A percentile compares a stretch with the other conserved stretches of the same genome.
These are phyloP conservation scores for Triplophysa siluroides DNA, from an alignment of 2,113 vertebrate genomes.

Conservation along the genomic window DNA sequence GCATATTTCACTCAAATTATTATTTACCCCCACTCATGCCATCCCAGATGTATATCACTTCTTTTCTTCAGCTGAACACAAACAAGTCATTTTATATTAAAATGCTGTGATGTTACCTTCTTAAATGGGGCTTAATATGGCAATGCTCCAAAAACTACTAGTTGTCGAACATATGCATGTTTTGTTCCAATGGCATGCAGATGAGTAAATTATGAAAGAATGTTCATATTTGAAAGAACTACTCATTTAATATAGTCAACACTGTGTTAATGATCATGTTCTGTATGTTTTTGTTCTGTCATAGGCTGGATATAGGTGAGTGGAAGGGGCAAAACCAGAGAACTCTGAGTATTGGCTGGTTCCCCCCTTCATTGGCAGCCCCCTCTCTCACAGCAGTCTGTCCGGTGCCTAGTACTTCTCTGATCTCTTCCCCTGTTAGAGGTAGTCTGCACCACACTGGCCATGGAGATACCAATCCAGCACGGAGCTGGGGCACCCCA, in stretches of 20 bases:
- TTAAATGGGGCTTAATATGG: too few species aligned
- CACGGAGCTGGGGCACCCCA: constrained; percentile 65
- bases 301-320: constrained; percentile 75
- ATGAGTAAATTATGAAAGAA: too few species aligned
- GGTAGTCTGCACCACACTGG: constrained; percentile 70
- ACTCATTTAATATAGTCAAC: neutral
- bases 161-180: too few species aligned
- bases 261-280: neutral
- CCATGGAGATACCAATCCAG: constrained; percentile 68
- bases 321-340: constrained; percentile 87
- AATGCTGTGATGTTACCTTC: too few species aligned
- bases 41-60: too few species aligned
- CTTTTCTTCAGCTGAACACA: too few species aligned
- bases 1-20: too few species aligned
- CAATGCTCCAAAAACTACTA: too few species aligned
- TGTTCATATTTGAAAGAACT: too few species aligned
- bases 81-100: too few species aligned
- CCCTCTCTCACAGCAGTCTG: constrained; percentile 1
- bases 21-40: too few species aligned
- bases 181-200: too few species aligned
- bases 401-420: neutral
- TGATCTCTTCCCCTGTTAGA: constrained; percentile 72
- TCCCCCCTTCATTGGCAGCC: constrained; percentile 69
- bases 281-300: neutral
- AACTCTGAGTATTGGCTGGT: constrained; percentile 77